A percentile compares a stretch with the other conserved stretches of the same genome.
Evolutionary conservation across 2,797 vertebrate species (phyloP).

Genomic region (Muscicapa striata): DNA sequence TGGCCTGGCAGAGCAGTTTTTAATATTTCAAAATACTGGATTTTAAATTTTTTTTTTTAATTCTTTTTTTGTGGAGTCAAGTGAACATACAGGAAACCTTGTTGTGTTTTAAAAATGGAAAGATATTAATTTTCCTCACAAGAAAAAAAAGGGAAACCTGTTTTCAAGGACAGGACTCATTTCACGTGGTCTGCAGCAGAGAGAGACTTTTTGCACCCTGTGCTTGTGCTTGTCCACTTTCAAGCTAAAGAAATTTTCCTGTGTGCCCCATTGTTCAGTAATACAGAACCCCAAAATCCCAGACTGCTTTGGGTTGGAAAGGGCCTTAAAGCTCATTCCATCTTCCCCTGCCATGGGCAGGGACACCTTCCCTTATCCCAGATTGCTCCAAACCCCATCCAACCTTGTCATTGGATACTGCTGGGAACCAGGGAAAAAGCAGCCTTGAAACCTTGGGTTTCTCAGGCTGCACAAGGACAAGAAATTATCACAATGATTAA

Average conservation of each 20-base stretch:
- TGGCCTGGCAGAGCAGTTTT: not conserved
- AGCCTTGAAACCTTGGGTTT: no score
- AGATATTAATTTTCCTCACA: not conserved
- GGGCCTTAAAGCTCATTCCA: not conserved
- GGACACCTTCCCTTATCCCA: not conserved
- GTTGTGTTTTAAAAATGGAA: not conserved
- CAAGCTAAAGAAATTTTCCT: not conserved
- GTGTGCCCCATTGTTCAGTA: fast-evolving
- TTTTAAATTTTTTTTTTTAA: no score
- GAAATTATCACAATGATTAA: no score
- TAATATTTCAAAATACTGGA: not conserved
- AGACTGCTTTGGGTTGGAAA: not conserved
- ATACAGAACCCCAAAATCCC: not conserved
- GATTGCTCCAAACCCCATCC: fast-evolving
- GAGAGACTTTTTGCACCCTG: not conserved
- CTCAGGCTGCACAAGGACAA: no score
- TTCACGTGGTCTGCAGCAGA: not conserved
- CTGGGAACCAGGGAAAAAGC: no score
- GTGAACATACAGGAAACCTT: not conserved
- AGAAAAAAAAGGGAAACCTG: not conserved
- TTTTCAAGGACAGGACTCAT: not conserved
- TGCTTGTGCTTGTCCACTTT: not conserved
- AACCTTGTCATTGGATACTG: not conserved
- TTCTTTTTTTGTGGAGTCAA: not conserved
- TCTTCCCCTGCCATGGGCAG: not conserved